Evolutionary conservation across 2,888 invertebrate genomes (phyloP).

Genomic region (Notodromas monacha): DNA sequence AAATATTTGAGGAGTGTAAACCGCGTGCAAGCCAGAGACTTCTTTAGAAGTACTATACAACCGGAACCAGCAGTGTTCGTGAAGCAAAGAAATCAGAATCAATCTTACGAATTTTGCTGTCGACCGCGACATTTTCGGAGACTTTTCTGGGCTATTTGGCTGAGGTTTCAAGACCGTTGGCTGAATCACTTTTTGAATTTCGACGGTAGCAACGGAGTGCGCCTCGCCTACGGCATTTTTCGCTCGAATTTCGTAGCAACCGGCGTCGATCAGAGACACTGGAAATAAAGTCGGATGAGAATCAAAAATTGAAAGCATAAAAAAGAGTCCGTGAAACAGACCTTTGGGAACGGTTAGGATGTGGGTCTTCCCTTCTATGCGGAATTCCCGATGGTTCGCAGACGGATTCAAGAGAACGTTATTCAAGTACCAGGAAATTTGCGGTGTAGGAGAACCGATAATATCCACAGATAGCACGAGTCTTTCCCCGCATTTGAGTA

Average conservation of each 20-base stretch:
- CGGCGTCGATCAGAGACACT: conserved; percentile 16
- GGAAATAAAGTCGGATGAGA: no score
- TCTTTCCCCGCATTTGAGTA: conserved; percentile 31
- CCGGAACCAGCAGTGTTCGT: no score
- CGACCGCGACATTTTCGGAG: no score
- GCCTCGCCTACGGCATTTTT: conserved; percentile 15
- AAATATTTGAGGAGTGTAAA: no score
- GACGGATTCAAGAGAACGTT: conserved; percentile 24
- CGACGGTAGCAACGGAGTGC: conserved; percentile 15
- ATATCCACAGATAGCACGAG: conserved; percentile 34
- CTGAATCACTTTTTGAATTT: no score
- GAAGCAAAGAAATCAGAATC: no score
- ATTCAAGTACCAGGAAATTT: conserved; percentile 36
- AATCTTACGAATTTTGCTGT: no score
- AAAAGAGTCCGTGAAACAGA: neutral
- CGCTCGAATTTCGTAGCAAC: conserved; percentile 15
- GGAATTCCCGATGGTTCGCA: neutral
- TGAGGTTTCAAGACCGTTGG: no score
- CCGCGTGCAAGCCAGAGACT: no score
- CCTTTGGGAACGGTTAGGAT: conserved; percentile 16
- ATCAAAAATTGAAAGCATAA: conserved; percentile 10
- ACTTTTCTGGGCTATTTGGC: no score
- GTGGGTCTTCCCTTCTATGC: conserved; percentile 14
- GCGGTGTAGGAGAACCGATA: conserved; percentile 37
- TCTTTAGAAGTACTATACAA: no score